Percentiles rank a stretch among this genome's conserved stretches.
These are phyloP conservation scores for Nemotelus nigrinus DNA, from an alignment of 2,888 invertebrate species.

Conservation along the genomic window DNA sequence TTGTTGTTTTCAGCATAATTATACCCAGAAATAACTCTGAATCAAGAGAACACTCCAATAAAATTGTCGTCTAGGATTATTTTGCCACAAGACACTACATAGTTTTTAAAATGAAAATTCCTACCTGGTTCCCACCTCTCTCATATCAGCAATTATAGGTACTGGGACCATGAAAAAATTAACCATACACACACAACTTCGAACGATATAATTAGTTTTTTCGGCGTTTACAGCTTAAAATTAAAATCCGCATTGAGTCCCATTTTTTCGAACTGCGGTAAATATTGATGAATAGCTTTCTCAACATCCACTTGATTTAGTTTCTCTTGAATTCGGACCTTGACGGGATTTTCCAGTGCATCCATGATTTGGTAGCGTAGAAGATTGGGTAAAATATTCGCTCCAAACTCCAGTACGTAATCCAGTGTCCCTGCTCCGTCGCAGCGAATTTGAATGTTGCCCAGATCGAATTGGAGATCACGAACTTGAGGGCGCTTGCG, in stretches of 20 bases:
- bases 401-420: slow-evolving; percentile 80
- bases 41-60: too few relatives aligned
- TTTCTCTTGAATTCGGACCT: slow-evolving; percentile 74
- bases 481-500: slow-evolving; percentile 76
- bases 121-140: too few relatives aligned
- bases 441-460: slow-evolving; percentile 84
- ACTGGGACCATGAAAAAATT: too few relatives aligned
- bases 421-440: slow-evolving; percentile 89
- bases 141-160: too few relatives aligned
- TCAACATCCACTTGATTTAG: slow-evolving; percentile 80
- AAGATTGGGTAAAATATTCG: slow-evolving; percentile 86
- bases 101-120: too few relatives aligned
- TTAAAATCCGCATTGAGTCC: slow-evolving; percentile 20
- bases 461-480: slow-evolving; percentile 80
- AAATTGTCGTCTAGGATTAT: too few relatives aligned
- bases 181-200: too few relatives aligned
- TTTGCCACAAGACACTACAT: too few relatives aligned
- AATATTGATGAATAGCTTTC: slow-evolving; percentile 70
- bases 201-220: too few relatives aligned
- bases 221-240: slow-evolving; percentile 16
- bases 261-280: slow-evolving; percentile 36
- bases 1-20: too few relatives aligned
- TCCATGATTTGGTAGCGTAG: slow-evolving; percentile 89
- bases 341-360: slow-evolving; percentile 81
- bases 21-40: too few relatives aligned